phyloP scores from a whole-genome alignment of 2,797 vertebrate genomes.

The Artibeus lituratus region DNA sequence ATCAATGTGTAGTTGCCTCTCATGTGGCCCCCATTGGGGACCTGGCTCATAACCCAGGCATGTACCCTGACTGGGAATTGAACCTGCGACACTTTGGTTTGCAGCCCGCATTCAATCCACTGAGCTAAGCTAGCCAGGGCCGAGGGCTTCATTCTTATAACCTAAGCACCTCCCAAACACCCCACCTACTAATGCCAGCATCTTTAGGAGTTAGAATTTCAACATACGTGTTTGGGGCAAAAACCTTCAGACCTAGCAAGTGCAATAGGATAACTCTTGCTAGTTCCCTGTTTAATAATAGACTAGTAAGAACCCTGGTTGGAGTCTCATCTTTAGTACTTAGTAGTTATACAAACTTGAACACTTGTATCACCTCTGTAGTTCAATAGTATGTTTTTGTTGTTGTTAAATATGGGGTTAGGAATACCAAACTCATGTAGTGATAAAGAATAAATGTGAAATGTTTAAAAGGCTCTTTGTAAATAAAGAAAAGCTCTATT shows the following conservation, averaged over 20 bases:
- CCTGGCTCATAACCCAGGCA: too few relatives aligned
- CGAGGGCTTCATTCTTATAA: not conserved
- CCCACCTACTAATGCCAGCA: not conserved
- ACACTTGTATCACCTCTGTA: not conserved
- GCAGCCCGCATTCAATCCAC: too few relatives aligned
- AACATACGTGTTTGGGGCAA: not conserved
- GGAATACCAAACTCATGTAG: not conserved
- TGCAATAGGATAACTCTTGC: not conserved
- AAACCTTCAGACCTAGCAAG: not conserved
- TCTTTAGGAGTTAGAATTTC: not conserved
- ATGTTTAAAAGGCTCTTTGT: not conserved
- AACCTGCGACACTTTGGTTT: too few relatives aligned
- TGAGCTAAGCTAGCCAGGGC: too few relatives aligned
- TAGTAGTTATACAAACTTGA: not conserved
- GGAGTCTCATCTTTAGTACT: not conserved
- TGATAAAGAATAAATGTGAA: not conserved
- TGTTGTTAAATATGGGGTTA: not conserved
- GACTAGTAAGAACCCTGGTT: not conserved
- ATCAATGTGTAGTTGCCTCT: too few relatives aligned
- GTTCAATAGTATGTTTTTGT: not conserved
- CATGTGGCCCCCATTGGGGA: too few relatives aligned
- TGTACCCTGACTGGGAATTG: too few relatives aligned
- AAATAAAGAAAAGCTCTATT: not conserved
- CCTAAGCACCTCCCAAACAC: not conserved
- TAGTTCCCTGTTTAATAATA: not conserved